Percentiles rank a stretch among this genome's conserved stretches.
Evolutionary conservation across 2,888 invertebrate genomes (phyloP).

Genomic region (Branchipolynoe longqiensis): DNA sequence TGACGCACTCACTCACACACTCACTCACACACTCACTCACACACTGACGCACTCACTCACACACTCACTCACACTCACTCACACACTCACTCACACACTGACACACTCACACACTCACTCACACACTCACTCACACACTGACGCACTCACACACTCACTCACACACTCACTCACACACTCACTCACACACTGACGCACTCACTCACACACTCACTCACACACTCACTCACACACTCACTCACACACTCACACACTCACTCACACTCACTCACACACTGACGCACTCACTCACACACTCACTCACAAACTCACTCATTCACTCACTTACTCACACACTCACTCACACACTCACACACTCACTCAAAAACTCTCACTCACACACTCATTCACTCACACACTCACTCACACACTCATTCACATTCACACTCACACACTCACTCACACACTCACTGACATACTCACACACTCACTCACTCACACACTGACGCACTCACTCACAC

Average conservation of each 20-base stretch:
- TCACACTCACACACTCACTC: no score
- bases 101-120: not conserved
- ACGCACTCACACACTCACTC: not conserved
- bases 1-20: not conserved
- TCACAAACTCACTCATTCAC: no score
- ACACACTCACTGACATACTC: no score
- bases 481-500: no score
- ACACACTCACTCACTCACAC: no score
- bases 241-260: not conserved
- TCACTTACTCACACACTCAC: no score
- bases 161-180: not conserved
- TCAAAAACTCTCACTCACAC: no score
- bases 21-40: not conserved
- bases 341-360: no score
- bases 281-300: no score
- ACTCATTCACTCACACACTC: no score
- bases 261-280: not conserved
- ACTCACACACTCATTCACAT: no score
- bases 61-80: not conserved
- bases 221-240: not conserved
- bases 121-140: not conserved
- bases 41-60: not conserved
- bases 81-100: not conserved
- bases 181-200: not conserved
- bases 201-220: not conserved